Conservation (phyloP, 2,797 vertebrate species). For the Synaphobranchus kaupii region DNA sequence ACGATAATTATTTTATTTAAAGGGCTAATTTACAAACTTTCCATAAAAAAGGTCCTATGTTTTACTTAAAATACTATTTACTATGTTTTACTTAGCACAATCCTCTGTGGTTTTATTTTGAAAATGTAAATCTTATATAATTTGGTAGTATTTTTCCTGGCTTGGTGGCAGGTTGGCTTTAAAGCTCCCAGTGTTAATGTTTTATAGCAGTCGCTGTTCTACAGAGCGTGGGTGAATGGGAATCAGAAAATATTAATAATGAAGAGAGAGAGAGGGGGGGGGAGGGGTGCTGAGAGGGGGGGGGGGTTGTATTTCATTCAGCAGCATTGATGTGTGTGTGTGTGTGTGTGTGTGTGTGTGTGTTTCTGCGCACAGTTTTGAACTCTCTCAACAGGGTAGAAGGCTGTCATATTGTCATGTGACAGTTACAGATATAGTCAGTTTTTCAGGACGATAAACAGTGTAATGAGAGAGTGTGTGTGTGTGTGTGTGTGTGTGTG, state of each 20-base stretch:
- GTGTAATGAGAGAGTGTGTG: not conserved
- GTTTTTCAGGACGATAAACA: conserved; percentile 1
- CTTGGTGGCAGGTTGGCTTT: conserved; percentile 25
- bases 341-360: conserved; percentile 1
- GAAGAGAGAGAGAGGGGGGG: conserved; percentile 25
- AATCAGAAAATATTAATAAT: conserved; percentile 45
- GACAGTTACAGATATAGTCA: not conserved
- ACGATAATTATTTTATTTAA: not conserved
- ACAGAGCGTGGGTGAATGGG: conserved; percentile 24
- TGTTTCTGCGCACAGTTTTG: too few relatives aligned
- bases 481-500: not conserved
- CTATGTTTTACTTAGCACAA: not conserved
- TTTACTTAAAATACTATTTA: not conserved
- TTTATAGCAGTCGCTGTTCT: conserved; percentile 43
- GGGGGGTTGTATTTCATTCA: conserved; percentile 32
- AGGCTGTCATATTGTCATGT: too few relatives aligned
- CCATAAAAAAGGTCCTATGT: not conserved
- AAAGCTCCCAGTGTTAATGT: conserved; percentile 39
- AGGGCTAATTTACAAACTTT: conserved; percentile 6
- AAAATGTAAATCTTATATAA: conserved; percentile 12
- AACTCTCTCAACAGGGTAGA: too few relatives aligned
- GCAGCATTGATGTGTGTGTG: conserved; percentile 11
- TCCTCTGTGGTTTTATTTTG: not conserved
- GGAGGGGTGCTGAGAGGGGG: not conserved
- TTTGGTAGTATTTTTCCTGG: conserved; percentile 29